These are phyloP conservation scores for Triplophysa yarkandensis DNA, from an alignment of 2,797 vertebrate genomes.

Conservation along the genomic window DNA sequence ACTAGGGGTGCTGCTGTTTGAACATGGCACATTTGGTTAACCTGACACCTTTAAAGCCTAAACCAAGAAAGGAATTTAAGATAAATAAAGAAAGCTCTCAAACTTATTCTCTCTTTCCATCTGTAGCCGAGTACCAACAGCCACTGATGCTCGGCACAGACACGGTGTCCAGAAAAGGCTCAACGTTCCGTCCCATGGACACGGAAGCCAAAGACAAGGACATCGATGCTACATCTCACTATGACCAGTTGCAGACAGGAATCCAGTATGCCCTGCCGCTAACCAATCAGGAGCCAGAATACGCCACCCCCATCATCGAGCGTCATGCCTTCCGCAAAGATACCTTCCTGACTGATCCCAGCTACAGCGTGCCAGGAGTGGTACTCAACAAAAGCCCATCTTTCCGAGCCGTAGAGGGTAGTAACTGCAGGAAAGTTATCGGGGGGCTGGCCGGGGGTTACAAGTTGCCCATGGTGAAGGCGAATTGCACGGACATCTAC, in stretches of 20 bases:
- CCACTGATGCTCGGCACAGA: constrained; percentile 83
- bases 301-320: constrained; percentile 86
- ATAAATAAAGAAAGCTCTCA: too few relatives aligned
- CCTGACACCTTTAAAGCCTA: neutral
- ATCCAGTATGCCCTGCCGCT: constrained; percentile 84
- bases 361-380: constrained; percentile 74
- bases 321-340: constrained; percentile 70
- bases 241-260: constrained; percentile 73
- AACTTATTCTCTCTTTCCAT: constrained; percentile 7
- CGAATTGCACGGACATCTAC: constrained; percentile 66
- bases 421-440: constrained; percentile 49
- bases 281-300: constrained; percentile 80
- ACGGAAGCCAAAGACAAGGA: constrained; percentile 65
- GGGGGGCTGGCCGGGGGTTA: constrained; percentile 64
- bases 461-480: constrained; percentile 72
- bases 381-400: constrained; percentile 72
- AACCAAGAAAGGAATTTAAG: neutral
- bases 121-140: constrained; percentile 80
- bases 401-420: constrained; percentile 64
- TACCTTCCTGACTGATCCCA: constrained; percentile 68
- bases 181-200: constrained; percentile 86
- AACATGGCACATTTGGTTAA: neutral
- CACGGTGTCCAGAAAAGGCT: constrained; percentile 82
- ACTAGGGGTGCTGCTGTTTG: neutral
- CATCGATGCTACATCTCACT: constrained; percentile 69